Evolutionary conservation across 1,140 invertebrate genomes (phyloP).

Genomic region (Drosophila sproati): DNA sequence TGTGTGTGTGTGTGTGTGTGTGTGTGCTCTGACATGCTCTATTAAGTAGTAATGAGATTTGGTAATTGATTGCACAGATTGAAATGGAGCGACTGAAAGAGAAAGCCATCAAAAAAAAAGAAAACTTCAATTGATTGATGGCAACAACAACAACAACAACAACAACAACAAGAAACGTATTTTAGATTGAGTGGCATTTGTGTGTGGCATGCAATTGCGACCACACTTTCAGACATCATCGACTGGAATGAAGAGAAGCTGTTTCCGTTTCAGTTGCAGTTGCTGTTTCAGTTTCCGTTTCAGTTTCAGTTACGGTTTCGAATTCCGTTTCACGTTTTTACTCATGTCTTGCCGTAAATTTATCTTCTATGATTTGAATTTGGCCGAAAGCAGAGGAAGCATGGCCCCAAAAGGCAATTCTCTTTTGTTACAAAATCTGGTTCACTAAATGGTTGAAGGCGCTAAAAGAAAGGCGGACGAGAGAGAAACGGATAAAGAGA

Average conservation of each 20-base stretch:
- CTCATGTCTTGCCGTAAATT: slow-evolving; percentile 16
- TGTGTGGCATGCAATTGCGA: slow-evolving; percentile 43
- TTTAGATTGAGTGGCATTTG: slow-evolving; percentile 41
- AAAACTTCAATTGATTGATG: slow-evolving; percentile 70
- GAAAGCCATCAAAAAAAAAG: slow-evolving; percentile 38
- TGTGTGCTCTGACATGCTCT: slow-evolving; percentile 60
- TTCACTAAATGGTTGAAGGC: no score
- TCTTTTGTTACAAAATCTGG: no score
- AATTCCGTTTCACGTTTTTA: slow-evolving; percentile 2
- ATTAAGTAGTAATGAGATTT: slow-evolving; percentile 81
- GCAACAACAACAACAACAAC: slow-evolving; percentile 9
- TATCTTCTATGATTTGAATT: no score
- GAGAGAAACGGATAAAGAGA: no score
- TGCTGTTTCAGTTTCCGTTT: slow-evolving; percentile 8
- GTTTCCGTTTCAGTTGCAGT: slow-evolving; percentile 2
- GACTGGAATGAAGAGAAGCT: background rate
- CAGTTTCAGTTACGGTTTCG: slow-evolving; percentile 9
- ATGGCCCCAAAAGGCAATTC: no score
- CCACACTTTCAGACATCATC: slow-evolving; percentile 9
- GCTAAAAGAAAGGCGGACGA: no score
- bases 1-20: slow-evolving; percentile 8
- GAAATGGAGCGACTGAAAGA: slow-evolving; percentile 27
- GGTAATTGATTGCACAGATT: slow-evolving; percentile 73
- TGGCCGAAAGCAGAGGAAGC: no score
- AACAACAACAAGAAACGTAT: slow-evolving; percentile 7